A percentile compares a stretch with the other conserved stretches of the same genome.
Conservation (phyloP, 1,140 invertebrate species). For the Lamellibrachia luymesi region DNA sequence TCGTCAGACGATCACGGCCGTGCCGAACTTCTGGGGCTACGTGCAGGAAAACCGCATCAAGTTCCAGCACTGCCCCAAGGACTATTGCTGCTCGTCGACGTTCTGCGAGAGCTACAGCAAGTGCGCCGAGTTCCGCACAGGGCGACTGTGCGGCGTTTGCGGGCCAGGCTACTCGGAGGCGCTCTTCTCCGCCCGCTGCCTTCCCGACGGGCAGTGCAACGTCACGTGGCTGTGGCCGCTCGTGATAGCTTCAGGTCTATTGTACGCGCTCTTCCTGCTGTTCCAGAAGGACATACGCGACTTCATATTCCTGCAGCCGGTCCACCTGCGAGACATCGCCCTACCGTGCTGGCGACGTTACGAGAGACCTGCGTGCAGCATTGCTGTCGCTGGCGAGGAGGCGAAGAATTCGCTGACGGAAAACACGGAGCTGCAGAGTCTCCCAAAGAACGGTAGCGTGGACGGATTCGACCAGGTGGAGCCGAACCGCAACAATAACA, state of each 20-base stretch:
- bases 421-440: neutral
- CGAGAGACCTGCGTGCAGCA: neutral
- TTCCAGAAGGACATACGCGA: constrained; percentile 29
- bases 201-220: constrained; percentile 18
- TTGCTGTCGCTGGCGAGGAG: neutral
- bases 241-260: constrained; percentile 17
- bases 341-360: neutral
- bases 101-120: constrained; percentile 20
- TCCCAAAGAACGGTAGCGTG: neutral
- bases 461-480: neutral
- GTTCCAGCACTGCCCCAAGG: constrained; percentile 27
- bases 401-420: neutral
- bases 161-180: constrained; percentile 25
- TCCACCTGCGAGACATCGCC: constrained; percentile 7
- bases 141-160: constrained; percentile 15
- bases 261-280: constrained; percentile 23
- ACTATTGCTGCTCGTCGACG: constrained; percentile 23
- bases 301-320: constrained; percentile 21
- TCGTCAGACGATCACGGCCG: constrained; percentile 18
- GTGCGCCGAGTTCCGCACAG: constrained; percentile 20
- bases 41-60: constrained; percentile 16
- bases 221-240: constrained; percentile 24
- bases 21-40: constrained; percentile 28
- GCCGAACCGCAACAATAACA: constrained; percentile 18
- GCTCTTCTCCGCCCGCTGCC: constrained; percentile 23